Conservation (phyloP, 2,113 vertebrate genomes). For the Lepus timidus region DNA sequence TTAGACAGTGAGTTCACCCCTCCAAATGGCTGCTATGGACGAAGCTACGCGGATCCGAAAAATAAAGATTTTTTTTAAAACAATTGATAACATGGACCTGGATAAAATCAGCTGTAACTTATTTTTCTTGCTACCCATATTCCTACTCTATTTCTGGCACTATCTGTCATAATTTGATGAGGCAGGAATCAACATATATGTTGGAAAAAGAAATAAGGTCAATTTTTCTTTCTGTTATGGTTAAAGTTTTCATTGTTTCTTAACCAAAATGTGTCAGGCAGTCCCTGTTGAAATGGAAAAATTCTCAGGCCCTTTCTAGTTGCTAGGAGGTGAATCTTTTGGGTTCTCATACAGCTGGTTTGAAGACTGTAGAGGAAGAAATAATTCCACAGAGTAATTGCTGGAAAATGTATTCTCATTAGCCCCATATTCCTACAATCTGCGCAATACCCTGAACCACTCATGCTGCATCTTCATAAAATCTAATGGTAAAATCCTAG, state of each 20-base stretch:
- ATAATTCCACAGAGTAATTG: background rate
- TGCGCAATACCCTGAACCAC: background rate
- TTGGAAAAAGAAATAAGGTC: background rate
- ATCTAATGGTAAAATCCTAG: background rate
- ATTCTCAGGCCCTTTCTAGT: background rate
- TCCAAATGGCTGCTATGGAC: too few relatives aligned
- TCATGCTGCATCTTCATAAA: background rate
- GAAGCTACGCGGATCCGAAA: too few relatives aligned
- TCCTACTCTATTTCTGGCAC: background rate
- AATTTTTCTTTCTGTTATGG: background rate
- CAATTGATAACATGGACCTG: background rate
- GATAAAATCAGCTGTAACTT: background rate
- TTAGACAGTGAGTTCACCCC: too few relatives aligned
- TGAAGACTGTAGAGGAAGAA: background rate
- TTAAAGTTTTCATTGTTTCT: constrained; percentile 12
- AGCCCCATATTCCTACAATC: background rate
- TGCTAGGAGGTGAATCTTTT: background rate
- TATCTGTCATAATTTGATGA: constrained; percentile 13
- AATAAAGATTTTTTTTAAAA: background rate
- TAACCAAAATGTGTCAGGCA: background rate
- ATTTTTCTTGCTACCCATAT: background rate
- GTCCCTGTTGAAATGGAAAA: background rate
- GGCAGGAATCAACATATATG: rapidly evolving
- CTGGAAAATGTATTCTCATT: background rate
- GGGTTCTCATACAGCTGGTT: background rate